Conservation (phyloP, 2,888 invertebrate species). For the Dynastes maya region DNA sequence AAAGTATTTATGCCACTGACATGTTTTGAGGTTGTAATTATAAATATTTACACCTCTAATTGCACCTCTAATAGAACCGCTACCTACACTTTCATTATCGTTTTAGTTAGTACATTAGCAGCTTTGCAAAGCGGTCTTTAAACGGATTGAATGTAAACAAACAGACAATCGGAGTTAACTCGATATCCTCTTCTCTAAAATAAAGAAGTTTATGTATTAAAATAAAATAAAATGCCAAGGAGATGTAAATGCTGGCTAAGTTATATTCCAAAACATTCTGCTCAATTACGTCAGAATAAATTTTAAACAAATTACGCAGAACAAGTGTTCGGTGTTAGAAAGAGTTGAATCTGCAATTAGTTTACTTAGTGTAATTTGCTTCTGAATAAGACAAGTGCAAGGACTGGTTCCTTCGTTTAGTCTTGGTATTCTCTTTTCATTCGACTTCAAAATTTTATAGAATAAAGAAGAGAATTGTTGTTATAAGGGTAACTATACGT, state of each 20-base stretch:
- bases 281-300: too few relatives aligned
- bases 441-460: too few relatives aligned
- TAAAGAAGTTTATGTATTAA: neutral
- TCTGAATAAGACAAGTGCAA: too few relatives aligned
- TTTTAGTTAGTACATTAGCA: constrained; percentile 17
- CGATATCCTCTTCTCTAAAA: neutral
- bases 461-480: too few relatives aligned
- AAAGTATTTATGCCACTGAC: constrained; percentile 7
- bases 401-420: too few relatives aligned
- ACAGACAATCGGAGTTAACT: constrained; percentile 4
- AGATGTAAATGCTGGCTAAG: neutral
- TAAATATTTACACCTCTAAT: constrained; percentile 33
- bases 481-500: too few relatives aligned
- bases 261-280: too few relatives aligned
- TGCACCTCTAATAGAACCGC: neutral
- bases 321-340: too few relatives aligned
- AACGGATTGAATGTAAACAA: constrained; percentile 3
- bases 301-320: too few relatives aligned
- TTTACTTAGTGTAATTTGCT: too few relatives aligned
- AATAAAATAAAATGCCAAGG: neutral
- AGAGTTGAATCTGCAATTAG: too few relatives aligned
- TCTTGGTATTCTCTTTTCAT: too few relatives aligned
- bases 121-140: neutral
- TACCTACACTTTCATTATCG: constrained; percentile 21
- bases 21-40: neutral